Conservation (phyloP, 2,113 vertebrate species). For the Oryctolagus cuniculus region DNA sequence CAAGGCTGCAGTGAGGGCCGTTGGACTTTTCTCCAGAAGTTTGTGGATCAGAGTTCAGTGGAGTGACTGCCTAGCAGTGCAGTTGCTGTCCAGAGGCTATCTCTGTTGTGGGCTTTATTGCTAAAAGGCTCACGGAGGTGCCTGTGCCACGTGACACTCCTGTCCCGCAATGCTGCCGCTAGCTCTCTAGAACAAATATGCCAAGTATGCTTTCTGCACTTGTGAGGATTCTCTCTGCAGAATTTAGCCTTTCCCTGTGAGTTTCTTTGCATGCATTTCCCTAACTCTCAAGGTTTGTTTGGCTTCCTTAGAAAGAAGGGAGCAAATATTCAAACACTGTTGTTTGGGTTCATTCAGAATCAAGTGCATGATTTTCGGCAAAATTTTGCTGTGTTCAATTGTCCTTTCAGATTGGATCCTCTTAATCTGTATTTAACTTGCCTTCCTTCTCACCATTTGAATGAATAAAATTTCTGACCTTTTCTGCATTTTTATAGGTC, state of each 20-base stretch:
- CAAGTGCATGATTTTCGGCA: constrained; percentile 6
- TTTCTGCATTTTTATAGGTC: constrained; percentile 7
- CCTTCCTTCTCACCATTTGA: background rate
- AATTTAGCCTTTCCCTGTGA: background rate
- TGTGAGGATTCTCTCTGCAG: background rate
- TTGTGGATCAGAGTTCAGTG: background rate
- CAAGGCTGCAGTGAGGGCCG: background rate
- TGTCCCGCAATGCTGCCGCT: background rate
- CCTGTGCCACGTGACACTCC: too few relatives aligned
- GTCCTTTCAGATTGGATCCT: constrained; percentile 3
- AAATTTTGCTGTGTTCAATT: background rate
- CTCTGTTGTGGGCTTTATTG: background rate
- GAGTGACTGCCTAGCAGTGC: background rate
- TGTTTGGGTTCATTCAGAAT: background rate
- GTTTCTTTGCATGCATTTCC: background rate
- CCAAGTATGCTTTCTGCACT: background rate
- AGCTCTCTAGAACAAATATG: background rate
- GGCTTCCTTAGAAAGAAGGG: background rate
- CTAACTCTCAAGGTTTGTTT: background rate
- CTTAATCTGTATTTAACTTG: background rate
- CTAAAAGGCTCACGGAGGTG: background rate
- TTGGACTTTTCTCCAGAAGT: background rate
- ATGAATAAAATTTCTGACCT: constrained; percentile 20
- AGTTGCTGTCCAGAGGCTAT: background rate
- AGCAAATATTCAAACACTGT: background rate